Evolutionary conservation across 2,797 vertebrate genomes (phyloP), one percentile per base, ranked within the genome.

Genomic region (Lithobates sylvaticus): DNA sequence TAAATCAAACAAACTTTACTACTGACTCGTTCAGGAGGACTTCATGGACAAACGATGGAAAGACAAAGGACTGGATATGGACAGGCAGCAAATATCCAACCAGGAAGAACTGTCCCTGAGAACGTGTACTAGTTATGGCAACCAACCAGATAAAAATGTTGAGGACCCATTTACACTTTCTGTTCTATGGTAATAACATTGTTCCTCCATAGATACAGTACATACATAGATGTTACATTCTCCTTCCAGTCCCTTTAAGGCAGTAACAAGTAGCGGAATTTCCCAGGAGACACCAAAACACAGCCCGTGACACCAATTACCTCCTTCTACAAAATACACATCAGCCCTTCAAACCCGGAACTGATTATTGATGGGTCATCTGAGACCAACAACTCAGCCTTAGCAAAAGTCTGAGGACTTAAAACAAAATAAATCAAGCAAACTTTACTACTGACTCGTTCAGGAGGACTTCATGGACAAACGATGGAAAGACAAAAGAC

Each of bases 261-360:
- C 47, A 47, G 44, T 13, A 47, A 47, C 44, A 50, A 50, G 47
- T 50, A 5, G 15, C 3, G 47, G 47, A 15, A 50, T 50, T 16
- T 13, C 47, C 13, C 47, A 50, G 47, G 47, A 15, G 47, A 16
- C 47, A 16, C 47, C 47, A 50, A 16, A 39, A 61, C 61, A 65
- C 32, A n/a, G 44, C 75, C 75, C n/a, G 29, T 39, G 54, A 61
- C 74, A 32, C 54, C 75, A 77, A 61, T 61, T 77, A 77, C 34
- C 10, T 50, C 1, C 21, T 21, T 13, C 34, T 16, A 27, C 76
- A 16, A 61, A 77, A 65, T 77, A 34, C n/a, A 61, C 23, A 4
- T 10, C 27, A 29, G 32, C 10, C 76, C 76, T 61, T 13, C 32
- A 29, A 15, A 36, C 32, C 23, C 76, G 3, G 16, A 36, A 36